phyloP scores from a whole-genome alignment of 1,140 invertebrate species.

The Drosophila elegans region DNA sequence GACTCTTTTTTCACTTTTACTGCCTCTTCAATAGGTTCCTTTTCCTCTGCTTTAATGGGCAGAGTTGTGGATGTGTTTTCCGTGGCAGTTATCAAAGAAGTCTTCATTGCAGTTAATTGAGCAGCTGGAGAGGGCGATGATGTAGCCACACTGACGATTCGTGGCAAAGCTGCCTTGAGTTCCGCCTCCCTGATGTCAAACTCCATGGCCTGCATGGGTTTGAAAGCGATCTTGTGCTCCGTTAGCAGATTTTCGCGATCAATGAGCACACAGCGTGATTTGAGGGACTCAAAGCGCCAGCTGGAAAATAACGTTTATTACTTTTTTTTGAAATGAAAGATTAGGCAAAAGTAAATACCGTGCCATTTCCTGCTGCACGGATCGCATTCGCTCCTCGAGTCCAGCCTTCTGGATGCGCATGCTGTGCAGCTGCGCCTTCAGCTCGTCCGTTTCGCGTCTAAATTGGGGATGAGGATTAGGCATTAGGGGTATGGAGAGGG shows the following conservation, averaged over 20 bases:
- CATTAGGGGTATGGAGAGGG: conserved; percentile 4
- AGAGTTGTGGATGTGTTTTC: neutral
- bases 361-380: conserved; percentile 74
- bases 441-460: conserved; percentile 83
- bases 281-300: conserved; percentile 83
- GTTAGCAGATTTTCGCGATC: conserved; percentile 78
- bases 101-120: neutral
- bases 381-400: conserved; percentile 73
- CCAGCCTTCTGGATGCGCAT: conserved; percentile 76
- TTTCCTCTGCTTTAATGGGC: neutral
- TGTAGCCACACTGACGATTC: conserved; percentile 49
- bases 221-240: conserved; percentile 76
- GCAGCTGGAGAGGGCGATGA: neutral
- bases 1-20: conserved; percentile 4
- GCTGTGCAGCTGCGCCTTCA: conserved; percentile 74
- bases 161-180: conserved; percentile 57
- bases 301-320: conserved; percentile 24
- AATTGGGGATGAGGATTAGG: conserved; percentile 52
- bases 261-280: conserved; percentile 80
- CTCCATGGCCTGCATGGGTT: conserved; percentile 67
- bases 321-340: neutral
- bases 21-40: neutral
- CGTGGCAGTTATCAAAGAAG: neutral
- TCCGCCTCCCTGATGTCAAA: conserved; percentile 71
- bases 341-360: conserved; percentile 38